Base-by-base conservation (phyloP, 2,113 vertebrate genomes). In the Peromyscus californicus region DNA sequence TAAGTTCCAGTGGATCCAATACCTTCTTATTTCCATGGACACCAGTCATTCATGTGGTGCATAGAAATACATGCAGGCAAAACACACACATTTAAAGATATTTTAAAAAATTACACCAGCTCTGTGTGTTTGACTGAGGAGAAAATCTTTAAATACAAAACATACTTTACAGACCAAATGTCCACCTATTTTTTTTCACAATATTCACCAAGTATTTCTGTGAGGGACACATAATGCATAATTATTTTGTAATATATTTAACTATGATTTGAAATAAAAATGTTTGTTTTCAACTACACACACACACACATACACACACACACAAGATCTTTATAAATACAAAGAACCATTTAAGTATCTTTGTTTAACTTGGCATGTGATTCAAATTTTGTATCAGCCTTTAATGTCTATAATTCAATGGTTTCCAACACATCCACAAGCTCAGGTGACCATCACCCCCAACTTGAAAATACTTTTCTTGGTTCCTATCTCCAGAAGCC, bases 111-210 rank as follows among this genome's bases (percentile, higher is more conserved):
- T 13, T 29, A 82, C 4, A 82, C 21, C 4, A 88, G 48, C 67
- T 5, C 3, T 69, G 2, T 91, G 57, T 75, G 42, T 87, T 16
- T 54, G 12, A 31, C 6, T 83, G 15, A 91, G 31, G 83, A 61
- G 51, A 3, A 80, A 24, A 13, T 7, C 79, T 96, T 86, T 33
- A 94, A 87, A 89, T 82, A 82, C 5, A 96, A 93, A 70, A 69
- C 89, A 22, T 76, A 29, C 74, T 75, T 89, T 85, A 19, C 61
- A 80, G 65, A 39, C 31, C 24, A 93, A 42, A 61, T 69, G 31
- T 48, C 45, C 59, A 61, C 33, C 36, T 84, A 54, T 91, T 74
- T 65, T 54, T 54, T 91, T 21, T 57, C 22, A 95, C 42, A 75
- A 24, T n/a, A 39, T 83, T 83, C 59, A 39, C 57, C 16, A 57